phyloP scores from a whole-genome alignment of 1,140 invertebrate genomes.

The Lamellibrachia luymesi region DNA sequence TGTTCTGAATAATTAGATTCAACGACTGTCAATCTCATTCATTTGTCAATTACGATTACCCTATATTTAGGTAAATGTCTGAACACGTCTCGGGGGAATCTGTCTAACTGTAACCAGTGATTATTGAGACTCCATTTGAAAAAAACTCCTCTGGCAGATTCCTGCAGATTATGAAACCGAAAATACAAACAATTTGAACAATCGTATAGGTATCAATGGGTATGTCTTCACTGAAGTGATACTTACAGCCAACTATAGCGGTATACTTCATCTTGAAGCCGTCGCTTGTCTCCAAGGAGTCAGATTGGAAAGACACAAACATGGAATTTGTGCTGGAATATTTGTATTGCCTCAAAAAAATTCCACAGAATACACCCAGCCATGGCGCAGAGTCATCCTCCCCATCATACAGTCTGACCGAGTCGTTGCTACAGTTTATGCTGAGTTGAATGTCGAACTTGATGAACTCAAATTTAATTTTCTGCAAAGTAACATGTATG shows the following conservation, averaged over 20 bases:
- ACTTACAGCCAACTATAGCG: neutral
- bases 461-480: neutral
- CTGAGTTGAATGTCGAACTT: neutral
- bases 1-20: no score
- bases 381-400: neutral
- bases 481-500: neutral
- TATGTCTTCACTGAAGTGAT: neutral
- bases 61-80: no score
- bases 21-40: no score
- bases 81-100: no score
- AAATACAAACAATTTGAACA: no score
- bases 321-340: neutral
- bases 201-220: no score
- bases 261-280: neutral
- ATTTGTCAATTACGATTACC: no score
- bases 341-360: neutral
- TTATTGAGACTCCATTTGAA: no score
- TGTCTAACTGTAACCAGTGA: no score
- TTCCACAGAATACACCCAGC: neutral
- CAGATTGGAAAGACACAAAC: neutral
- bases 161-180: no score
- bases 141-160: no score
- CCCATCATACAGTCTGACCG: neutral
- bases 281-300: neutral
- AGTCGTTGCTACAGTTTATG: neutral